A percentile compares a stretch with the other conserved stretches of the same genome.
Conservation (phyloP, 2,113 vertebrate genomes). For the Gracilinanus agilis region DNA sequence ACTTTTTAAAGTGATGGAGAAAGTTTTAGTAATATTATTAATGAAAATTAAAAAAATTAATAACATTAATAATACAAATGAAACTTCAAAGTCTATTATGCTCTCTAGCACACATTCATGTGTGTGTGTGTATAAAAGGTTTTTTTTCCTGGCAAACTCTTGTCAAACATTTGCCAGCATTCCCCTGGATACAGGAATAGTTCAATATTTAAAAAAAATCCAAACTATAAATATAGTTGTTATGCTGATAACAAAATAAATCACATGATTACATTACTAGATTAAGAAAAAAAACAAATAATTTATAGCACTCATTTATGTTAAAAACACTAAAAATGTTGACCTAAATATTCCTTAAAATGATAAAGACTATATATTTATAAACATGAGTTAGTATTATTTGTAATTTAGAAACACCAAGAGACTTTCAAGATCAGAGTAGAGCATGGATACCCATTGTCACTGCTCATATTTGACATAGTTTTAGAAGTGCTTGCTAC, state of each 20-base stretch:
- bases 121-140: background rate
- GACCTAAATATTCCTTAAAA: background rate
- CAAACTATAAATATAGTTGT: background rate
- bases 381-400: background rate
- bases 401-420: background rate
- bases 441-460: background rate
- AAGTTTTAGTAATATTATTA: background rate
- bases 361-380: background rate
- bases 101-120: too few species aligned
- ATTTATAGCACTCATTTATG: background rate
- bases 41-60: too few species aligned
- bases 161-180: background rate
- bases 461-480: background rate
- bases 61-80: background rate
- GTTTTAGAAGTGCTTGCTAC: too few species aligned
- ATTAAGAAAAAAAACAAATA: background rate
- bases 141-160: background rate
- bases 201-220: background rate
- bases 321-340: background rate
- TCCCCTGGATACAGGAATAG: background rate
- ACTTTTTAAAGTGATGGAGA: background rate
- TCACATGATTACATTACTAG: background rate
- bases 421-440: background rate
- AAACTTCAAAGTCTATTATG: background rate
- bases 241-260: background rate